phyloP scores from a whole-genome alignment of 2,113 vertebrate species.

The Chitala chitala region DNA sequence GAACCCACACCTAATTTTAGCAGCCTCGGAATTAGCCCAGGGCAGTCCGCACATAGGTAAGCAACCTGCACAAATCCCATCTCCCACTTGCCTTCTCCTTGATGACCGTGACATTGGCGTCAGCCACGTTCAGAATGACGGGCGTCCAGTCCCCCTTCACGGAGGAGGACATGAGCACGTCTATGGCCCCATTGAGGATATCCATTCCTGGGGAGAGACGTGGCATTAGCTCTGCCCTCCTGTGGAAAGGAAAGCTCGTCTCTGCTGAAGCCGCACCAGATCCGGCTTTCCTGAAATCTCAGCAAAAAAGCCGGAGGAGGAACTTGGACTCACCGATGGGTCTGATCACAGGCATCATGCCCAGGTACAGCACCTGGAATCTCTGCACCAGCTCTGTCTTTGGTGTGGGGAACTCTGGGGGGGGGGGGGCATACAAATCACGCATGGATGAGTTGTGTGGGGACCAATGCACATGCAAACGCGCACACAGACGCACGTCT shows the following conservation, averaged over 20 bases:
- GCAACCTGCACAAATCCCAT: no score
- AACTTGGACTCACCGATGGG: conserved; percentile 92
- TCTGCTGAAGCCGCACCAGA: no score
- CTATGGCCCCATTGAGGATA: conserved; percentile 87
- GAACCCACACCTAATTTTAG: no score
- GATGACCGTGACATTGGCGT: conserved; percentile 90
- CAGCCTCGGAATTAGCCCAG: not conserved
- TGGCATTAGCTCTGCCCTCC: not conserved
- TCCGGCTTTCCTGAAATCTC: no score
- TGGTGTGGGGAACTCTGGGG: conserved; percentile 94
- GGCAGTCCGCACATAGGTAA: not conserved
- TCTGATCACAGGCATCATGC: conserved; percentile 78
- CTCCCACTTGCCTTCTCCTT: conserved; percentile 73
- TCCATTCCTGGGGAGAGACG: conserved; percentile 79
- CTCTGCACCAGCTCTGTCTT: conserved; percentile 96
- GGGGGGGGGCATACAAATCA: conserved; percentile 35
- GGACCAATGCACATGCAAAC: not conserved
- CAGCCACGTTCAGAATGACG: conserved; percentile 89
- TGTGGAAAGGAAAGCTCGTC: not conserved
- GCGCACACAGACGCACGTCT: not conserved
- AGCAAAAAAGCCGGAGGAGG: no score
- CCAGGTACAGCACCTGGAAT: conserved; percentile 90
- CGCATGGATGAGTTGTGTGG: not conserved
- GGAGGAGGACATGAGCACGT: conserved; percentile 75
- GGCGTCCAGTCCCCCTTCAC: conserved; percentile 85